These are phyloP conservation scores for Leptoclinus maculatus DNA, from an alignment of 2,797 vertebrate species.

Conservation along the genomic window DNA sequence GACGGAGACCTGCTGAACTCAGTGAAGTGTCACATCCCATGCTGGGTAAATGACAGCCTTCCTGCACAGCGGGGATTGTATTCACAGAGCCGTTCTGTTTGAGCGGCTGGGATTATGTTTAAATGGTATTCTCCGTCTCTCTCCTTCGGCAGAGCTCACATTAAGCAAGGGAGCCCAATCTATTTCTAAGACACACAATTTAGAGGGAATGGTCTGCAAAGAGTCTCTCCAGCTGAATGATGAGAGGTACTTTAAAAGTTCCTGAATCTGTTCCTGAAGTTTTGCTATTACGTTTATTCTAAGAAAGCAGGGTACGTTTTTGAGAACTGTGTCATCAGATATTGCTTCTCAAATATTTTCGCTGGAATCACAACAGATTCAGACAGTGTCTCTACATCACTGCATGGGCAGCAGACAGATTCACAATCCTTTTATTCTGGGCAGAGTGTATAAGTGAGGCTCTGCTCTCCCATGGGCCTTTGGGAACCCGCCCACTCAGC, in stretches of 20 bases:
- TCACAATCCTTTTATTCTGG: slow-evolving; percentile 57
- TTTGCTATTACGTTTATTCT: slow-evolving; percentile 14
- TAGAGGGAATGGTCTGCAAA: slow-evolving; percentile 23
- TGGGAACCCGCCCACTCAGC: slow-evolving; percentile 70
- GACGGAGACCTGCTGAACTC: slow-evolving; percentile 69
- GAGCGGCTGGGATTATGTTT: slow-evolving; percentile 62
- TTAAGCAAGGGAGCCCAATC: slow-evolving; percentile 47
- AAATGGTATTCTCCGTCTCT: slow-evolving; percentile 54
- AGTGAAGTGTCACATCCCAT: slow-evolving; percentile 65
- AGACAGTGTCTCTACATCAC: slow-evolving; percentile 52
- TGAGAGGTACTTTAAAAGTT: slow-evolving; percentile 35
- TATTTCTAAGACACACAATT: slow-evolving; percentile 43
- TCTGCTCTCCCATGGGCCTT: slow-evolving; percentile 61
- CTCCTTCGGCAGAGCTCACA: slow-evolving; percentile 41
- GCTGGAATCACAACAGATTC: slow-evolving; percentile 48
- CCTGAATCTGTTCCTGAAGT: slow-evolving; percentile 20
- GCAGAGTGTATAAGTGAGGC: slow-evolving; percentile 57
- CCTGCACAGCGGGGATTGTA: slow-evolving; percentile 66
- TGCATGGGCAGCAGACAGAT: slow-evolving; percentile 59
- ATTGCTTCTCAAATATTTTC: slow-evolving; percentile 45
- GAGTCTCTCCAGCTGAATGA: slow-evolving; percentile 38
- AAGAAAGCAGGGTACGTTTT: slow-evolving; percentile 11
- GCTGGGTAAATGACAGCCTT: slow-evolving; percentile 76
- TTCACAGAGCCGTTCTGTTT: slow-evolving; percentile 68
- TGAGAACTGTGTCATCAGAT: slow-evolving; percentile 41